Conservation (phyloP, 2,113 vertebrate species). For the Paramormyrops kingsleyae region DNA sequence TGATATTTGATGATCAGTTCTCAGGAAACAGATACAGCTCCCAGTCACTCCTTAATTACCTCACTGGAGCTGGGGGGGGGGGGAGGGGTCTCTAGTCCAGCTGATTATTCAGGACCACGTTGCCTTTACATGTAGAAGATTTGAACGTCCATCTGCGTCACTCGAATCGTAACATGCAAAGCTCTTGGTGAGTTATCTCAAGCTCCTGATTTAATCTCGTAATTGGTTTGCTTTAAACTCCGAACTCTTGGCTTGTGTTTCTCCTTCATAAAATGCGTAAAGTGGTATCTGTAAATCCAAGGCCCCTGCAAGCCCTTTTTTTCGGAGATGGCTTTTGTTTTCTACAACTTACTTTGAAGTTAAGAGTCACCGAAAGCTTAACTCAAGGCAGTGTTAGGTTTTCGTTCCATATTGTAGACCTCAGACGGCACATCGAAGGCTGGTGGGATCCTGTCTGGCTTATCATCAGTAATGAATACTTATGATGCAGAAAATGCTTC, state of each 20-base stretch:
- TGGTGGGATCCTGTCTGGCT: not conserved
- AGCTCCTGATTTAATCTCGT: conserved; percentile 65
- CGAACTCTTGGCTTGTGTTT: conserved; percentile 62
- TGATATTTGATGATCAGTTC: not conserved
- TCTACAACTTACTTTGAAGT: conserved; percentile 48
- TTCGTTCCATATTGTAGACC: not conserved
- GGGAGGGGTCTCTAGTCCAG: conserved; percentile 3
- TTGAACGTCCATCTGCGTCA: conserved; percentile 51
- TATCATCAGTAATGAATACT: not conserved
- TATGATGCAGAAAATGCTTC: not conserved
- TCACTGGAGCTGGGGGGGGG: not conserved
- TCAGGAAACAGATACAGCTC: not conserved
- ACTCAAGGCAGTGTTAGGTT: not conserved
- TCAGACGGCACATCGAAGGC: not conserved
- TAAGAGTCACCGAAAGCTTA: not conserved
- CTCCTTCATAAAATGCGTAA: conserved; percentile 37
- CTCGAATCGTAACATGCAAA: conserved; percentile 49
- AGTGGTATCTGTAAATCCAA: conserved; percentile 38
- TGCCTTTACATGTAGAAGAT: conserved; percentile 29
- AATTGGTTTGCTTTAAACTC: conserved; percentile 61
- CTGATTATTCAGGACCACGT: conserved; percentile 2
- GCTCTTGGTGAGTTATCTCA: conserved; percentile 54
- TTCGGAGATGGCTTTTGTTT: conserved; percentile 35
- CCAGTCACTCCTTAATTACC: not conserved
- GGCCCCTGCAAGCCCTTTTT: conserved; percentile 28